Evolutionary conservation across 2,888 invertebrate species (phyloP).

Genomic region (Drosophila acutilabella): DNA sequence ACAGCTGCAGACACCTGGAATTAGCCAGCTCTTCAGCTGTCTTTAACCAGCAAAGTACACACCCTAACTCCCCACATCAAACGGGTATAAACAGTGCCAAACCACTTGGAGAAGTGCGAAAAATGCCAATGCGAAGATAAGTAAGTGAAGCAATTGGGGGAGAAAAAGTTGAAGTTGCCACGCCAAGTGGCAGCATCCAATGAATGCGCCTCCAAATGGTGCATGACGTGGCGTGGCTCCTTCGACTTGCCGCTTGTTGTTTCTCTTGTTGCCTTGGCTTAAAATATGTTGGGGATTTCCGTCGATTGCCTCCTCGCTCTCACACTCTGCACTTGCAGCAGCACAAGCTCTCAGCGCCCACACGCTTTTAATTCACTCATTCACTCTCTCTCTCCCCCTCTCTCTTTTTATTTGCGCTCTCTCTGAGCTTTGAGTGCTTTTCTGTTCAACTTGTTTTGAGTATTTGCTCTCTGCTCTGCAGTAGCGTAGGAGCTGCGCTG

Average conservation of each 20-base stretch:
- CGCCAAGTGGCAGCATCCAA: constrained; percentile 4
- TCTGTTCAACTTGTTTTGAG: constrained; percentile 42
- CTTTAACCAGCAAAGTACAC: background rate
- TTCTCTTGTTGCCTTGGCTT: constrained; percentile 29
- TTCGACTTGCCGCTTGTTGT: constrained; percentile 31
- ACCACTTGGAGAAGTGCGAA: constrained; percentile 67
- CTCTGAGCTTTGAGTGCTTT: constrained; percentile 22
- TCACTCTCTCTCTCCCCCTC: constrained; percentile 6
- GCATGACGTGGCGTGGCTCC: constrained; percentile 55
- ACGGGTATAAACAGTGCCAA: background rate
- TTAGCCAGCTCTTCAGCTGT: too few species aligned
- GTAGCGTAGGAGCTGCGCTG: constrained; percentile 28
- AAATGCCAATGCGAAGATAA: constrained; percentile 41
- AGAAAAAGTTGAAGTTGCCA: constrained; percentile 4
- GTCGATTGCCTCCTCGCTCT: constrained; percentile 16
- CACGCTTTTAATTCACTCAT: too few species aligned
- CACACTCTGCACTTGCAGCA: constrained; percentile 12
- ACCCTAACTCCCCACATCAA: background rate
- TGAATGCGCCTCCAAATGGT: constrained; percentile 34
- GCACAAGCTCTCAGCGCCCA: background rate
- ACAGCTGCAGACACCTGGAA: too few species aligned
- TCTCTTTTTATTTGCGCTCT: constrained; percentile 1
- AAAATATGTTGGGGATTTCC: constrained; percentile 72
- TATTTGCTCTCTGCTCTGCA: constrained; percentile 17
- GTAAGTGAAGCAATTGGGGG: constrained; percentile 35